Conservation (phyloP, 2,888 invertebrate genomes). For the Tipula helvola region DNA sequence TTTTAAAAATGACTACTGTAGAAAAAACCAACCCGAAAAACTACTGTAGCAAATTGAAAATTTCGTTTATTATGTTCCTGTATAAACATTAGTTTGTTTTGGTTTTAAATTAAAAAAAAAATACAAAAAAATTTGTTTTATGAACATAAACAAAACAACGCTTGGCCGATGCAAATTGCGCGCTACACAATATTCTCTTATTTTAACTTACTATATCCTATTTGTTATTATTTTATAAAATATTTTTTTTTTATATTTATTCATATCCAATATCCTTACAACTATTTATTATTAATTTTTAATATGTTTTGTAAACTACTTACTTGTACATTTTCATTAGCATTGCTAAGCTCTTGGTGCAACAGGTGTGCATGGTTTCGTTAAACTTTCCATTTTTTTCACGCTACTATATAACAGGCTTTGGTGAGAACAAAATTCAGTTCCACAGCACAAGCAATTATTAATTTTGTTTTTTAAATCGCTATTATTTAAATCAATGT, state of each 20-base stretch:
- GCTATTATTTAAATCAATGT: too few species aligned
- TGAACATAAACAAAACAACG: neutral
- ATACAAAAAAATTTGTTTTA: neutral
- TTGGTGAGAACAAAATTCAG: neutral
- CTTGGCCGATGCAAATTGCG: conserved; percentile 4
- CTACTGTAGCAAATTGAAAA: neutral
- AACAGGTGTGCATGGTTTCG: neutral
- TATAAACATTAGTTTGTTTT: neutral
- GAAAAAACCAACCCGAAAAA: neutral
- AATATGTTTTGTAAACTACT: neutral
- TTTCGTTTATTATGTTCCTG: neutral
- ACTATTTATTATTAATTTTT: neutral
- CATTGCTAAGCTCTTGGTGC: neutral
- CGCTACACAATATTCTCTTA: neutral
- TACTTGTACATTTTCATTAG: neutral
- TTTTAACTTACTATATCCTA: neutral
- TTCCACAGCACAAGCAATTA: neutral
- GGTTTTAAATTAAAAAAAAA: neutral
- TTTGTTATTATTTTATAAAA: neutral
- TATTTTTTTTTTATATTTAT: neutral
- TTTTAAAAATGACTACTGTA: neutral
- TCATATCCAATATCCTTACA: neutral
- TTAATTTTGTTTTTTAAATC: too few species aligned
- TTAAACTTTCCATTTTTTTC: neutral
- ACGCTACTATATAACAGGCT: neutral